These are phyloP conservation scores for Pogonognathellus flavescens DNA, from an alignment of 1,140 invertebrate species.

Conservation along the genomic window DNA sequence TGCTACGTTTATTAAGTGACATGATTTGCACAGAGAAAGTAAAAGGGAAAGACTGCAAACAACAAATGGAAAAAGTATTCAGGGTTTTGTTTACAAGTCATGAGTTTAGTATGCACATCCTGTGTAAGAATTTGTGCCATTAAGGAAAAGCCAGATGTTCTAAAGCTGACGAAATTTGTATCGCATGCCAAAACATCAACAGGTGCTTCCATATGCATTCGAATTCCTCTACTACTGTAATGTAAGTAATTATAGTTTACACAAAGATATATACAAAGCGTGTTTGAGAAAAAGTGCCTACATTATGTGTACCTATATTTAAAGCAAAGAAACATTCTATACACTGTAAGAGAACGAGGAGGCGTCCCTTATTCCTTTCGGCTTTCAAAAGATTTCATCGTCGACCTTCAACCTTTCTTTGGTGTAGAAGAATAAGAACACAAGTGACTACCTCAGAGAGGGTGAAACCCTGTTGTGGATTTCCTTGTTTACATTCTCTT, in stretches of 20 bases:
- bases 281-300: neutral
- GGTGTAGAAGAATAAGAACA: too few relatives aligned
- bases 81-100: neutral
- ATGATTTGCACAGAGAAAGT: neutral
- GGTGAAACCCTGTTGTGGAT: too few relatives aligned
- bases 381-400: too few relatives aligned
- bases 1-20: too few relatives aligned
- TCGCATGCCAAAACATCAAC: constrained; percentile 44
- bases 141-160: neutral
- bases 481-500: too few relatives aligned
- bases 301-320: neutral
- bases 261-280: neutral
- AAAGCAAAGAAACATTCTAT: neutral
- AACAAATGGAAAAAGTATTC: neutral
- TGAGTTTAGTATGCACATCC: neutral
- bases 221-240: neutral
- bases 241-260: neutral
- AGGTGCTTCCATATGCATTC: constrained; percentile 24
- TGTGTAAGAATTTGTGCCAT: neutral
- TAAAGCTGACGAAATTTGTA: neutral
- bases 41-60: neutral
- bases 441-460: too few relatives aligned
- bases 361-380: too few relatives aligned
- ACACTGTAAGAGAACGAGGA: neutral
- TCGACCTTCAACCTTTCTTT: too few relatives aligned